Base-by-base conservation (phyloP, 1,140 invertebrate species). In the Cyclargus thomasi region DNA sequence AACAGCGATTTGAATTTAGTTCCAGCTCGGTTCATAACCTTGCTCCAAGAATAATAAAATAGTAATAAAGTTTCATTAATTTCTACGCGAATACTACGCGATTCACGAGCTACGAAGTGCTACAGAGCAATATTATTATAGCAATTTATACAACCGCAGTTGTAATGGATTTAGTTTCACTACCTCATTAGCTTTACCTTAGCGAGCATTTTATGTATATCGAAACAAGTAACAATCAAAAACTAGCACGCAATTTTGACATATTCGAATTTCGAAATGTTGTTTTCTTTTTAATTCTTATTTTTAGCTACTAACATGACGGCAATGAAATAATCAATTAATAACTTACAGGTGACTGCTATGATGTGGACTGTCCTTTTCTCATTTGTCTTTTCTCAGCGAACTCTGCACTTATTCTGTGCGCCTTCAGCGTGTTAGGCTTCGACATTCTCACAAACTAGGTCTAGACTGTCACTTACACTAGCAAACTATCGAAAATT, bases 291-390 rank as follows among this genome's bases (percentile, higher is more conserved):
- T 39, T 39, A 11, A 47, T 16, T 47, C 14, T 47, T 47, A 8
- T 47, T 47, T 47, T 8, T 8, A 47, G 39, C 11, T 2, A 47
- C n/a, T n/a, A 8, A 29, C 4, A 8, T 29, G 39, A 16, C 14
- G 14, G 39, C 39, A 47, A 47, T 14, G 39, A 47, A 47, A 3
- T 35, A 35, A 47, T 47, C 10, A 47, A 47, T 47, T 59, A 20
- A 67, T n/a, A 72, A 90, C 87, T 90, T 71, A 90, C 87, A 70
- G 86, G 78, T 86, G 82, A 78, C 80, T 90, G 87, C 87, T 90
- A 90, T 85, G 85, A 75, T 29, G 81, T 86, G 65, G 83, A 74
- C 35, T 86, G 83, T 72, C 87, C 87, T 39, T 78, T 72, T 74
- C 86, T 90, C 79, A 85, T 88, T 67, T 81, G 83, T 73, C 86